These are phyloP conservation scores for Gyps fulvus DNA, from an alignment of 2,113 vertebrate genomes.

Conservation along the genomic window DNA sequence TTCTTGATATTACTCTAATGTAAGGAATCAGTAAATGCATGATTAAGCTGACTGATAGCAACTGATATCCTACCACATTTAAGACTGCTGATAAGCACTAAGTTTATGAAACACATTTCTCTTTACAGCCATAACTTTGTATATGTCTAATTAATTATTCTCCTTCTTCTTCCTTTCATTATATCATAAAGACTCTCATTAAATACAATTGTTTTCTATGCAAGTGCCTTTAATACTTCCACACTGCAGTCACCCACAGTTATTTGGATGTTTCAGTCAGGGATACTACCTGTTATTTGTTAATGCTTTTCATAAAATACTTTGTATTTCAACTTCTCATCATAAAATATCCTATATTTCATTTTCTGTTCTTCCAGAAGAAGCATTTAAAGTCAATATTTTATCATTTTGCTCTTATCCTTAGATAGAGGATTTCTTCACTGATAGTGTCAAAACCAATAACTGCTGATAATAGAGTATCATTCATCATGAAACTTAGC, in stretches of 20 bases:
- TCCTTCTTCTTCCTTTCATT: background rate
- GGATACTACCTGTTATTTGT: background rate
- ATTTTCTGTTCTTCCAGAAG: background rate
- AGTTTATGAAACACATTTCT: background rate
- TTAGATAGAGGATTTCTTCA: background rate
- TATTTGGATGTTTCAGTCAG: background rate
- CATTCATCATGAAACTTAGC: background rate
- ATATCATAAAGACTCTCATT: background rate
- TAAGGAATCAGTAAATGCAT: background rate
- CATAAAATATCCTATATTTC: background rate
- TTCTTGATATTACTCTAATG: background rate
- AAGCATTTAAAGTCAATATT: background rate
- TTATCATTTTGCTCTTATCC: background rate
- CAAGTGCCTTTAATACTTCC: background rate
- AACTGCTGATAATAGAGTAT: background rate
- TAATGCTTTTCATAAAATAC: background rate
- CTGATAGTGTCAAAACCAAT: background rate
- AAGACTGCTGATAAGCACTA: background rate
- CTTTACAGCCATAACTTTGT: background rate
- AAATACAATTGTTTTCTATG: background rate
- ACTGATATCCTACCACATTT: background rate
- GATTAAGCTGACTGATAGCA: background rate
- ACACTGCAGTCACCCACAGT: background rate
- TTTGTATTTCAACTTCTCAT: background rate
- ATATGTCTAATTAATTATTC: background rate